These are phyloP conservation scores for Oxyteleia sp. DNA, from an alignment of 2,888 invertebrate species.

Conservation along the genomic window DNA sequence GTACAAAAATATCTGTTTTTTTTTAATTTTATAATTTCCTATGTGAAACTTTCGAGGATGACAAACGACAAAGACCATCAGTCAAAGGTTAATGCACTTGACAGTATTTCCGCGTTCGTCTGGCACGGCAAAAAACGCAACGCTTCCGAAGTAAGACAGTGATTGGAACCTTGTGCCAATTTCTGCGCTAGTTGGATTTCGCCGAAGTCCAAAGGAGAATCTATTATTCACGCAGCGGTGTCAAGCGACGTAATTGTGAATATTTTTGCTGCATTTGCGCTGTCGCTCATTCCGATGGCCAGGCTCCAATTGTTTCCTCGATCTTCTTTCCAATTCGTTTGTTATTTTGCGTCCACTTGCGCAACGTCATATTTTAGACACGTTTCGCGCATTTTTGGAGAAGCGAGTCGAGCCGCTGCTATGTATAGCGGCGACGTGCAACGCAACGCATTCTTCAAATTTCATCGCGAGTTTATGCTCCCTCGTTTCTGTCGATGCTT, in stretches of 20 bases:
- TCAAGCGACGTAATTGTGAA: constrained; percentile 85
- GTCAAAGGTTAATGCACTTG: constrained; percentile 30
- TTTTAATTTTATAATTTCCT: too few relatives aligned
- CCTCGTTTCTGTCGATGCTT: constrained; percentile 28
- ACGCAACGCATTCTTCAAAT: constrained; percentile 4
- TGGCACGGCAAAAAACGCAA: constrained; percentile 70
- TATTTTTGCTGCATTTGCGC: constrained; percentile 86
- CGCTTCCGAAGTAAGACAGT: constrained; percentile 75
- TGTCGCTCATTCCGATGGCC: constrained; percentile 86
- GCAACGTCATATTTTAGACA: constrained; percentile 43
- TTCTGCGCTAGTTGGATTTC: constrained; percentile 80
- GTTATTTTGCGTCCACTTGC: constrained; percentile 34
- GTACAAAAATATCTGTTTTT: too few relatives aligned
- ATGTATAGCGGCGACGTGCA: constrained; percentile 9
- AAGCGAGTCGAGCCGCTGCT: constrained; percentile 9
- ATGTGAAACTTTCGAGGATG: too few relatives aligned
- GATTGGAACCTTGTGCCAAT: constrained; percentile 84
- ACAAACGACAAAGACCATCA: neutral
- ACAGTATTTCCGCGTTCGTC: constrained; percentile 38
- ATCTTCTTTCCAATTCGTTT: constrained; percentile 76
- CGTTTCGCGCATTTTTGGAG: constrained; percentile 31
- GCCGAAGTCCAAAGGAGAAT: constrained; percentile 78
- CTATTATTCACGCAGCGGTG: constrained; percentile 84
- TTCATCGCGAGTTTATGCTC: neutral
- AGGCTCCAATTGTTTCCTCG: constrained; percentile 85